A percentile compares a stretch with the other conserved stretches of the same genome.
These are phyloP conservation scores for Xenopus laevis DNA, from an alignment of 2,113 vertebrate species.

Conservation along the genomic window DNA sequence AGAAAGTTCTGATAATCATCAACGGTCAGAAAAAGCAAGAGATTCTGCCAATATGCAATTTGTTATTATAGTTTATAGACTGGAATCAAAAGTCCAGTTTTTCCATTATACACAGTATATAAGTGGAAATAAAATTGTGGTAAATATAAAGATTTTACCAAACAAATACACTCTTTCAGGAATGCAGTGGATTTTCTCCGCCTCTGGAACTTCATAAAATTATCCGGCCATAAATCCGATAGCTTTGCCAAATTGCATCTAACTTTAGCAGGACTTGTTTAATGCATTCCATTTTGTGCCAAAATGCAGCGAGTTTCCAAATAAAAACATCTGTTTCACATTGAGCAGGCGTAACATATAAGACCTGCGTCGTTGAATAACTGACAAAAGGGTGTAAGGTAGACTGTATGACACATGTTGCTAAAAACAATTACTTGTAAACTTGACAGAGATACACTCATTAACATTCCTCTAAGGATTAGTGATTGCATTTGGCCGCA, in stretches of 20 bases:
- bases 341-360: conserved; percentile 9
- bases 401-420: conserved; percentile 7
- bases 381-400: neutral
- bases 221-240: neutral
- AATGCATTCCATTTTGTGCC: conserved; percentile 8
- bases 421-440: too few relatives aligned
- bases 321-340: conserved; percentile 32
- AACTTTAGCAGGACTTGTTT: conserved; percentile 12
- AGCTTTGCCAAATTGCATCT: conserved; percentile 4
- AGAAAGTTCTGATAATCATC: too few relatives aligned
- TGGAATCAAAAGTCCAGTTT: too few relatives aligned
- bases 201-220: conserved; percentile 10
- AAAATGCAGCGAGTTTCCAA: conserved; percentile 21
- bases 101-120: too few relatives aligned
- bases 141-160: too few relatives aligned
- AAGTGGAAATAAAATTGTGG: too few relatives aligned
- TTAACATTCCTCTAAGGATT: too few relatives aligned
- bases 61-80: too few relatives aligned
- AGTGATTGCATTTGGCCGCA: too few relatives aligned
- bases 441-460: too few relatives aligned
- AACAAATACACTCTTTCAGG: neutral
- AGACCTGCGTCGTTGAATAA: conserved; percentile 1
- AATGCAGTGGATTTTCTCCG: neutral
- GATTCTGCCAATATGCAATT: too few relatives aligned
- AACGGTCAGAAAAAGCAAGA: too few relatives aligned